A percentile compares a stretch with the other conserved stretches of the same genome.
These are phyloP conservation scores for Epirrita christyi DNA, from an alignment of 2,888 invertebrate species.

Conservation along the genomic window DNA sequence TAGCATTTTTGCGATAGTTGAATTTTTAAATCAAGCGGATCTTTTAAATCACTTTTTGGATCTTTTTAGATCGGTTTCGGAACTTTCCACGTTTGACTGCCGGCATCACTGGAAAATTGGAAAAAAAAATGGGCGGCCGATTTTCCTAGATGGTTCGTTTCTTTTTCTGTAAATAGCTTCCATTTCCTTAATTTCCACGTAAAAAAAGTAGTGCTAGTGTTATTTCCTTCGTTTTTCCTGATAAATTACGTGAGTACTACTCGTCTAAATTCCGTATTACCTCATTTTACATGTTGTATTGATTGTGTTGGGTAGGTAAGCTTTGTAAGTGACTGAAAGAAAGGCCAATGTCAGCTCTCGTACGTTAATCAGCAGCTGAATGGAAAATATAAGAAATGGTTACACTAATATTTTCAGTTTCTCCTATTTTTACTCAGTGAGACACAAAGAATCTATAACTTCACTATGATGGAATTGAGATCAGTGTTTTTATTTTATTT, in stretches of 20 bases:
- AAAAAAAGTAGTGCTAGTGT: conserved; percentile 55
- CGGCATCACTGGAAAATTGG: no score
- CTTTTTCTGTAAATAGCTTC: conserved; percentile 50
- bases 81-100: no score
- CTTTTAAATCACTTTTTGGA: no score
- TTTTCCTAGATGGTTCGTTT: conserved; percentile 45
- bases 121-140: conserved; percentile 63
- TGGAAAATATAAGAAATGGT: conserved; percentile 7
- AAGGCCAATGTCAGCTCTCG: conserved; percentile 78
- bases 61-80: no score
- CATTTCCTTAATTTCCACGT: conserved; percentile 40
- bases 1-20: no score
- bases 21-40: no score
- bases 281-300: conserved; percentile 55
- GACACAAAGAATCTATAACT: not conserved
- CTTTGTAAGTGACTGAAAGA: conserved; percentile 32
- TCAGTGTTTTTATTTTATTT: conserved; percentile 22
- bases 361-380: conserved; percentile 40
- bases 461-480: not conserved
- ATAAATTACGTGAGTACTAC: conserved; percentile 39
- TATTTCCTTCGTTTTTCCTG: conserved; percentile 52
- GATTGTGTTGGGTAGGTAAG: conserved; percentile 57
- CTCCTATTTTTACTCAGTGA: not conserved
- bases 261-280: conserved; percentile 27
- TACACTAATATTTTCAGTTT: not conserved